A percentile compares a stretch with the other conserved stretches of the same genome.
These are phyloP conservation scores for Turdus rufiventris DNA, from an alignment of 2,113 vertebrate species.

Conservation along the genomic window DNA sequence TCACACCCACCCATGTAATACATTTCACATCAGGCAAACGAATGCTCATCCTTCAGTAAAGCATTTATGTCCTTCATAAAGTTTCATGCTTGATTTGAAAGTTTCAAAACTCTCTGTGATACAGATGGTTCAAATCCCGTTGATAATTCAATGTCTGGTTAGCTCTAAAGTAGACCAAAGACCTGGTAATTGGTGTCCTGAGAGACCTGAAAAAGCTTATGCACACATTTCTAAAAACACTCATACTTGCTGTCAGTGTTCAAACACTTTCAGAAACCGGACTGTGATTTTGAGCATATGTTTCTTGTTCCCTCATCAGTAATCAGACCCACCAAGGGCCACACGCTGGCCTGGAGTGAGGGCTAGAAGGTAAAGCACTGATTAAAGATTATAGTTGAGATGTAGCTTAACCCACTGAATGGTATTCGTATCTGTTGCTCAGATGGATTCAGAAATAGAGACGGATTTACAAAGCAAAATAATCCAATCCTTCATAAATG, in stretches of 20 bases:
- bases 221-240: slow-evolving; percentile 53
- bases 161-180: slow-evolving; percentile 41
- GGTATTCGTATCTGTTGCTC: not conserved
- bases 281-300: slow-evolving; percentile 66
- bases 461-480: not conserved
- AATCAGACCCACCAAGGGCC: slow-evolving; percentile 29
- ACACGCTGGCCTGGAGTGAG: not conserved
- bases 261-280: slow-evolving; percentile 60
- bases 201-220: slow-evolving; percentile 48
- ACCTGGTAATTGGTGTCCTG: slow-evolving; percentile 46
- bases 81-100: not conserved
- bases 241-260: slow-evolving; percentile 60
- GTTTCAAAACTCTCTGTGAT: not conserved
- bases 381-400: not conserved
- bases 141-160: slow-evolving; percentile 52
- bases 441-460: not conserved
- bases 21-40: not conserved
- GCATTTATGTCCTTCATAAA: not conserved
- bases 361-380: not conserved
- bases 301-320: slow-evolving; percentile 33
- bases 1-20: not conserved
- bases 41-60: not conserved
- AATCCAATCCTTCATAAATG: not conserved
- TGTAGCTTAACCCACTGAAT: not conserved
- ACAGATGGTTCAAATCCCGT: slow-evolving; percentile 45